Base-by-base conservation (phyloP, 2,113 vertebrate species). In the Capreolus pygargus region DNA sequence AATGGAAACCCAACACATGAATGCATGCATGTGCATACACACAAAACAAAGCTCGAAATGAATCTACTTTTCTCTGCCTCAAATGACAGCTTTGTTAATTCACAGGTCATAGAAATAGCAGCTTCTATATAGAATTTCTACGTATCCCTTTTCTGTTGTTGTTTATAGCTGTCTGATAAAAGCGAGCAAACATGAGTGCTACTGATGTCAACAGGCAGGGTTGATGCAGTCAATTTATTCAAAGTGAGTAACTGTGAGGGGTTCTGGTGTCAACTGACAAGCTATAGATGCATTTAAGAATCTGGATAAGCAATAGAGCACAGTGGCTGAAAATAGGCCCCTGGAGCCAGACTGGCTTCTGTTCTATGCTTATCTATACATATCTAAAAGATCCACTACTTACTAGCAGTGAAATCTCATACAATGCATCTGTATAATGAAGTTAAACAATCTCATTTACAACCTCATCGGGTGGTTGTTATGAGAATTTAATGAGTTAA, bases 401-500 rank as follows among this genome's bases (percentile, higher is more conserved):
- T 76, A 88, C 54, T 81, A 25, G 86, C 39, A 91, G 6, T 85
- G 54, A 81, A 39, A 95, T 76, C 76, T 87, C 30, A n/a, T 58
- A 47, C 3, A 47, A 1, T 11, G 0, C n/a, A 83, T 83, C 79
- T 91, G 27, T 85, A 96, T 94, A 86, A 10, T 76, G 79, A 94
- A 94, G 85, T 81, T 61, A 94, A 78, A 92, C 45, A 76, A 90
- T 47, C 39, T 60, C 58, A 23, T 74, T 90, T 95, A 64, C 58
- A 84, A 58, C 25, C 21, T 91, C 43, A 23, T 61, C 55, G 6
- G 61, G 60, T 74, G 57, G 61, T 60, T 81, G 57, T 43, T 33
- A 13, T 54, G 86, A 86, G 90, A 52, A 91, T 83, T 95, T 89
- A 67, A 58, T 70, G 45, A 87, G 54, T 79, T 70, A 96, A 94